Evolutionary conservation across 2,888 invertebrate genomes (phyloP).

Genomic region (Metallyticus violacea): DNA sequence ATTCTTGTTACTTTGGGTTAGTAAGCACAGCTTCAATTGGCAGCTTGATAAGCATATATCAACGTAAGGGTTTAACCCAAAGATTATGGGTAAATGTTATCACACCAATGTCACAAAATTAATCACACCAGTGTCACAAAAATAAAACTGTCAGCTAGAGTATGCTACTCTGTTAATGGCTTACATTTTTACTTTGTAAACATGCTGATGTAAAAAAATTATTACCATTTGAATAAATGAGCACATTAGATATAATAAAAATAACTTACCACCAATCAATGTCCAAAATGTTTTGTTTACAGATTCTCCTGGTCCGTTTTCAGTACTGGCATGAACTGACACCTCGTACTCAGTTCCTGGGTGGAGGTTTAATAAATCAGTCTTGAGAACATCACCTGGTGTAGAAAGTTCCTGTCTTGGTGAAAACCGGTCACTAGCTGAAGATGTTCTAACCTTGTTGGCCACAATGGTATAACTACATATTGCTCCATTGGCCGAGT

Average conservation of each 20-base stretch:
- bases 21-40: no score
- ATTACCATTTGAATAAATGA: slow-evolving; percentile 33
- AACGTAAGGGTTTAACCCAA: no score
- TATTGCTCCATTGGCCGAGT: slow-evolving; percentile 50
- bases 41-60: no score
- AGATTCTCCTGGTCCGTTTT: slow-evolving; percentile 57
- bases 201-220: not conserved
- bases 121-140: no score
- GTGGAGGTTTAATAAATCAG: slow-evolving; percentile 53
- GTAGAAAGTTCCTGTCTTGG: slow-evolving; percentile 39
- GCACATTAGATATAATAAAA: not conserved
- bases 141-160: no score
- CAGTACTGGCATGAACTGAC: slow-evolving; percentile 64
- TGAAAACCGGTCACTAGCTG: slow-evolving; percentile 38
- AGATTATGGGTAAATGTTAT: no score
- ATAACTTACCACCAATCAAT: slow-evolving; percentile 54
- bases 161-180: no score
- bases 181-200: no score
- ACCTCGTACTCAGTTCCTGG: slow-evolving; percentile 76
- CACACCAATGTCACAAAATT: no score
- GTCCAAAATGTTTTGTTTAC: slow-evolving; percentile 62
- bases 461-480: slow-evolving; percentile 48
- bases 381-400: slow-evolving; percentile 42
- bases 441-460: slow-evolving; percentile 40
- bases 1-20: no score